Conservation (phyloP, 2,797 vertebrate species). For the Lacerta agilis region DNA sequence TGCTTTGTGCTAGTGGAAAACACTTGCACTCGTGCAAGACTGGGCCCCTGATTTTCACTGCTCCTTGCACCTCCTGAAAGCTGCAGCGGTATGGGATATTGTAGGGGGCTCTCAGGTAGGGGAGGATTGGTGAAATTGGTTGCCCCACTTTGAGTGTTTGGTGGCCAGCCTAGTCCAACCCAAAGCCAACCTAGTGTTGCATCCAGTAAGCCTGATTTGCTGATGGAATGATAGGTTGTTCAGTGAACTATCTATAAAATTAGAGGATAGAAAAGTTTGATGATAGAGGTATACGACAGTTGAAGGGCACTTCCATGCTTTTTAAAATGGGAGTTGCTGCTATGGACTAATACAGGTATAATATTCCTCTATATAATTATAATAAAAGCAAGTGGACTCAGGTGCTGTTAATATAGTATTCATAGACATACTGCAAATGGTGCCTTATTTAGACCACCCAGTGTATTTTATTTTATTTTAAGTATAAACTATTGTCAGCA, state of each 20-base stretch:
- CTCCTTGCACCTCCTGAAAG: neutral
- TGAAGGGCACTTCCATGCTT: neutral
- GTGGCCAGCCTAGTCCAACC: too few species aligned
- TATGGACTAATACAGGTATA: neutral
- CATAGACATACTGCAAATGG: too few species aligned
- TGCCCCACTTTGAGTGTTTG: neutral
- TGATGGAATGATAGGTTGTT: neutral
- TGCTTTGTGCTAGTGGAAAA: neutral
- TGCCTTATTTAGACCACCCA: too few species aligned
- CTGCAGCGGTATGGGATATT: neutral
- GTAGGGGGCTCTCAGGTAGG: neutral
- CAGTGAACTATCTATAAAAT: neutral
- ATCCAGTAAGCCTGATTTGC: neutral
- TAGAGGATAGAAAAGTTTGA: neutral
- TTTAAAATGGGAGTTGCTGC: neutral
- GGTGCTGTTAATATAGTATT: neutral
- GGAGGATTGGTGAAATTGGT: neutral
- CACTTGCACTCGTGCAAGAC: neutral
- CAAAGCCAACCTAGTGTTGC: neutral
- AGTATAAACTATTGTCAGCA: too few species aligned
- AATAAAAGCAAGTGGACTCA: neutral
- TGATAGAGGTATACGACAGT: neutral
- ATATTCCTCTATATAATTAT: neutral
- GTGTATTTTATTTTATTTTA: too few species aligned
- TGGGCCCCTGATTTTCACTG: neutral